These are phyloP conservation scores for Diadumene lineata DNA, from an alignment of 92 coral and sea anemone species.

Conservation along the genomic window DNA sequence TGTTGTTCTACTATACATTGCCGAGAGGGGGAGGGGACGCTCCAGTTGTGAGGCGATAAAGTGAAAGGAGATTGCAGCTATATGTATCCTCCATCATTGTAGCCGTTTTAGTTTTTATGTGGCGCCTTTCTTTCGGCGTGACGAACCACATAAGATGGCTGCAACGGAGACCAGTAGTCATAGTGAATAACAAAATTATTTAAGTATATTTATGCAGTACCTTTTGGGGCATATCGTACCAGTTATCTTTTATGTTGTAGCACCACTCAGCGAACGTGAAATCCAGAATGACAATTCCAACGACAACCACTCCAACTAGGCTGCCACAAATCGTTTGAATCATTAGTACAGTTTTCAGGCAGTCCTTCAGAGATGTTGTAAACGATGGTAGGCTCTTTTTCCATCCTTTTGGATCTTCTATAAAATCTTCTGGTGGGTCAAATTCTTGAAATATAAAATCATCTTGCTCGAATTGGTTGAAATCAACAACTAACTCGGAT, in stretches of 20 bases:
- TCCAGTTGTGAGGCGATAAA: no score
- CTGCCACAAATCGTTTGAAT: conserved; percentile 46
- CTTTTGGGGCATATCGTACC: conserved; percentile 43
- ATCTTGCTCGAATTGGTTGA: conserved; percentile 38
- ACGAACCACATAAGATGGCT: no score
- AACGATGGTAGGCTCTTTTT: conserved; percentile 29
- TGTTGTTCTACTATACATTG: no score
- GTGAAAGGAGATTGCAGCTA: no score
- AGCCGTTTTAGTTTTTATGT: no score
- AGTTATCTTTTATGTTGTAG: conserved; percentile 35
- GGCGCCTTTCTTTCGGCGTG: no score
- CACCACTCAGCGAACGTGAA: conserved; percentile 63
- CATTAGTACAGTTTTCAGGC: conserved; percentile 31
- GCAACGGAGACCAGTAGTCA: no score
- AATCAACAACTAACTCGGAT: conserved; percentile 19
- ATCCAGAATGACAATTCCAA: conserved; percentile 43
- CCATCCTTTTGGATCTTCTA: conserved; percentile 50
- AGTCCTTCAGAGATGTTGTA: conserved; percentile 23
- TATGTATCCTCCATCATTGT: no score
- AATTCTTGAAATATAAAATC: conserved; percentile 64
- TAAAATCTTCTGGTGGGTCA: conserved; percentile 29
- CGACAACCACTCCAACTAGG: conserved; percentile 36
- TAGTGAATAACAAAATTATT: no score
- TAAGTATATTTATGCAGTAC: no score
- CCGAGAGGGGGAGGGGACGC: no score